These are phyloP conservation scores for Thymelicus acteon DNA, from an alignment of 2,888 invertebrate species.

Conservation along the genomic window DNA sequence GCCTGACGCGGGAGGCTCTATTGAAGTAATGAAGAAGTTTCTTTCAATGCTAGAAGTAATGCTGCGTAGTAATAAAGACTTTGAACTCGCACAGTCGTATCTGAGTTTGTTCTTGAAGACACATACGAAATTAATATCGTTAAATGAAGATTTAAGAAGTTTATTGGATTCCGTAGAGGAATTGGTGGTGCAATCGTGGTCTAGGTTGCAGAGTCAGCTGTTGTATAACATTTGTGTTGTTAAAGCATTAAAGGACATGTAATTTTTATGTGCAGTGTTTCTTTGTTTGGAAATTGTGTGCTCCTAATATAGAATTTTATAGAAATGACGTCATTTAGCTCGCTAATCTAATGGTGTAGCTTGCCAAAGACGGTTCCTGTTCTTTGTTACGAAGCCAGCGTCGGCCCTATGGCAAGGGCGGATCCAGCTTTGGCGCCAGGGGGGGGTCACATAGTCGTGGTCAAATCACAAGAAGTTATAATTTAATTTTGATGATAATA, in stretches of 20 bases:
- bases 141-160: constrained; percentile 80
- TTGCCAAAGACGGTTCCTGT: no score
- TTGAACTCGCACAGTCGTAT: constrained; percentile 96
- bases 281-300: background rate
- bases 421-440: no score
- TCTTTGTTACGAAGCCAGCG: no score
- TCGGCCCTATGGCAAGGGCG: no score
- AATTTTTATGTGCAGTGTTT: constrained; percentile 42
- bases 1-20: constrained; percentile 89
- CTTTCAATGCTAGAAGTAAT: constrained; percentile 89
- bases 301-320: no score
- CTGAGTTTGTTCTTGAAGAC: constrained; percentile 94
- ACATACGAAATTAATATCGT: constrained; percentile 87
- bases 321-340: no score
- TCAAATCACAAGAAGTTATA: no score
- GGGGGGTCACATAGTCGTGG: no score
- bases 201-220: constrained; percentile 87
- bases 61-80: constrained; percentile 91
- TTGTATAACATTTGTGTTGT: constrained; percentile 91
- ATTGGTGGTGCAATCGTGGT: constrained; percentile 87
- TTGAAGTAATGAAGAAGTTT: constrained; percentile 90
- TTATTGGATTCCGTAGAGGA: constrained; percentile 84
- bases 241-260: constrained; percentile 88
- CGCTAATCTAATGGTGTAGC: no score
- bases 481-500: no score